Conservation (phyloP, 2,113 vertebrate species). For the Ammospiza nelsoni region DNA sequence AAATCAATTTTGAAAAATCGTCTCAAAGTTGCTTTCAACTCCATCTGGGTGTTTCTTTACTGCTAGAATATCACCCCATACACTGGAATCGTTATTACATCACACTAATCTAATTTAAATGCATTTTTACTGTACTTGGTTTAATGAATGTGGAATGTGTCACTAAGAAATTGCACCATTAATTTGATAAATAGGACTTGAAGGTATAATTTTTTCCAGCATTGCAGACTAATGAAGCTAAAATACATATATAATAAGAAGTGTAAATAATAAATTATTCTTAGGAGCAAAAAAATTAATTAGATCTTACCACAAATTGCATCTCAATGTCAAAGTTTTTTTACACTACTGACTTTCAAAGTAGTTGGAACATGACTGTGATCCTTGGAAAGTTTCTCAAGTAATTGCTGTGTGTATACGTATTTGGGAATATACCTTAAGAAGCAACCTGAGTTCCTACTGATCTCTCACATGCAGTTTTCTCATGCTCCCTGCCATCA, state of each 20-base stretch:
- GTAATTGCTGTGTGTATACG: constrained; percentile 42
- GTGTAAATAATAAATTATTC: constrained; percentile 91
- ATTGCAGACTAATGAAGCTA: constrained; percentile 89
- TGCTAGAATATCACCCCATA: constrained; percentile 72
- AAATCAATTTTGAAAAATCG: constrained; percentile 74
- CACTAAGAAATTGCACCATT: constrained; percentile 89
- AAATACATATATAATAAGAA: constrained; percentile 90
- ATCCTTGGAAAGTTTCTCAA: constrained; percentile 71
- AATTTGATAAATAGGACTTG: constrained; percentile 90
- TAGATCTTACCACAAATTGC: constrained; percentile 84
- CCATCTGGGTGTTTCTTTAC: constrained; percentile 70
- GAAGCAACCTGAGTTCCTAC: constrained; percentile 38
- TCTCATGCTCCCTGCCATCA: not conserved
- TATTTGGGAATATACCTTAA: constrained; percentile 51
- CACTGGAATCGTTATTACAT: constrained; percentile 82
- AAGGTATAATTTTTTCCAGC: constrained; percentile 89
- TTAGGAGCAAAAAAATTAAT: constrained; percentile 88
- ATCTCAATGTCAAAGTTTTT: constrained; percentile 79
- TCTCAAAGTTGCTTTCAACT: constrained; percentile 76
- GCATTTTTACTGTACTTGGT: constrained; percentile 85
- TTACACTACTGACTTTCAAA: constrained; percentile 82
- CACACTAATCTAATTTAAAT: constrained; percentile 89
- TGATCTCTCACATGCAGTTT: constrained; percentile 41
- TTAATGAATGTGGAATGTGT: constrained; percentile 89
- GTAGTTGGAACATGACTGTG: constrained; percentile 69